A percentile compares a stretch with the other conserved stretches of the same genome.
These are phyloP conservation scores for Nothoprocta pentlandii DNA, from an alignment of 2,113 vertebrate genomes.

Conservation along the genomic window DNA sequence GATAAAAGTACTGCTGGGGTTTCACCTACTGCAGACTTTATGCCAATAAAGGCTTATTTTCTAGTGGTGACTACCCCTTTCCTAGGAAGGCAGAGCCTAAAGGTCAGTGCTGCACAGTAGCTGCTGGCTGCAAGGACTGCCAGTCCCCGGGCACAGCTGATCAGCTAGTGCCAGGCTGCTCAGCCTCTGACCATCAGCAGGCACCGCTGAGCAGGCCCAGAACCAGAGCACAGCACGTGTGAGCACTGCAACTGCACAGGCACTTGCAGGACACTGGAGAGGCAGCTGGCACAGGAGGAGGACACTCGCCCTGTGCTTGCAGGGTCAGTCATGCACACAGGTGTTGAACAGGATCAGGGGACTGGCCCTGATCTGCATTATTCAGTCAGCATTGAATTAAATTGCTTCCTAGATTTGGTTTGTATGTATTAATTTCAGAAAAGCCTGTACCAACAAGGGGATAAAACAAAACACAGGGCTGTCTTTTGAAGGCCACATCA, in stretches of 20 bases:
- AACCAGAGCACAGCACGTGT: background rate
- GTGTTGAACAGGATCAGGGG: fast-evolving
- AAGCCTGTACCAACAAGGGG: background rate
- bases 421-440: background rate
- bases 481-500: background rate
- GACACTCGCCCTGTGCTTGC: background rate
- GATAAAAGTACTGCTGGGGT: background rate
- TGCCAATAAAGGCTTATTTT: no score
- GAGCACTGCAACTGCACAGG: background rate
- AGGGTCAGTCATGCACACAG: background rate
- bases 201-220: background rate
- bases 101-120: background rate
- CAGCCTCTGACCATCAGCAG: no score
- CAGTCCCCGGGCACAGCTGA: no score
- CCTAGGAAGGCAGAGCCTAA: background rate
- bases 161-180: no score
- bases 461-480: background rate
- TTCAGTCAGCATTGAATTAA: background rate
- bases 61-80: background rate
- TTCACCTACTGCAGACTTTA: background rate
- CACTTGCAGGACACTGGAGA: background rate
- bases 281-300: background rate
- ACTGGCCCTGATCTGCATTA: background rate
- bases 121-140: no score
- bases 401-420: background rate